Conservation (phyloP, 2,797 vertebrate genomes). For the Mycteria americana region DNA sequence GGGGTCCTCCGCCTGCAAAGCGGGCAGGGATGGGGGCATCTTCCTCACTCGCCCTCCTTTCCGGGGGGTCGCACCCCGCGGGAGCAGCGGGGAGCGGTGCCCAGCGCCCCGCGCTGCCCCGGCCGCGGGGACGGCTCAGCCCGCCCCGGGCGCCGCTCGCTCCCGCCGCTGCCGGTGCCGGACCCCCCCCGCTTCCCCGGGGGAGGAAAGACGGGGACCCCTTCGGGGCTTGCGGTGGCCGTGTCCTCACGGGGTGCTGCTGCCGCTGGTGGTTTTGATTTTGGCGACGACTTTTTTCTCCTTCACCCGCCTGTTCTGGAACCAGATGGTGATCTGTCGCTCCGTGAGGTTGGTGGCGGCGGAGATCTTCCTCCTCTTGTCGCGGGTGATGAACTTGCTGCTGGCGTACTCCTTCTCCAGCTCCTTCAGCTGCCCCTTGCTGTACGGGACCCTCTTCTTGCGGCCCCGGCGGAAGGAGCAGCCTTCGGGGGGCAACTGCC, state of each 20-base stretch:
- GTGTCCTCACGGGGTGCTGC: slow-evolving; percentile 47
- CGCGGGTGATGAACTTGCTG: slow-evolving; percentile 98
- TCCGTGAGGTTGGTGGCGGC: slow-evolving; percentile 92
- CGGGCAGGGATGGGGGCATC: neutral
- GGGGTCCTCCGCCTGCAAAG: neutral
- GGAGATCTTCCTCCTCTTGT: slow-evolving; percentile 93
- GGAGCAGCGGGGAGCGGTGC: neutral
- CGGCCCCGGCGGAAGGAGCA: slow-evolving; percentile 85
- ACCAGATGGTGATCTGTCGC: slow-evolving; percentile 98
- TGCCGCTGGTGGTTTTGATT: slow-evolving; percentile 78
- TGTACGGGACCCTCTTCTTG: slow-evolving; percentile 96
- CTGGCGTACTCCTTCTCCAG: slow-evolving; percentile 94
- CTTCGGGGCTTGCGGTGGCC: neutral
- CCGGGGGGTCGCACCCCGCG: neutral
- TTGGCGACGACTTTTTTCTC: slow-evolving; percentile 96
- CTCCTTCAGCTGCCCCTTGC: slow-evolving; percentile 93
- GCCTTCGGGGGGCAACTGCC: slow-evolving; percentile 66
- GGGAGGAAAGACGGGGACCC: neutral
- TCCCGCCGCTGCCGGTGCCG: neutral
- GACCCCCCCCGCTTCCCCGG: neutral
- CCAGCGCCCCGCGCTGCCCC: neutral
- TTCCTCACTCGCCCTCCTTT: neutral
- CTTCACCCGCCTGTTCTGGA: slow-evolving; percentile 96
- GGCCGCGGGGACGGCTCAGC: neutral
- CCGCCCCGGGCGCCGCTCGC: neutral